phyloP scores from a whole-genome alignment of 2,888 invertebrate genomes.

The Brenthis hecate region DNA sequence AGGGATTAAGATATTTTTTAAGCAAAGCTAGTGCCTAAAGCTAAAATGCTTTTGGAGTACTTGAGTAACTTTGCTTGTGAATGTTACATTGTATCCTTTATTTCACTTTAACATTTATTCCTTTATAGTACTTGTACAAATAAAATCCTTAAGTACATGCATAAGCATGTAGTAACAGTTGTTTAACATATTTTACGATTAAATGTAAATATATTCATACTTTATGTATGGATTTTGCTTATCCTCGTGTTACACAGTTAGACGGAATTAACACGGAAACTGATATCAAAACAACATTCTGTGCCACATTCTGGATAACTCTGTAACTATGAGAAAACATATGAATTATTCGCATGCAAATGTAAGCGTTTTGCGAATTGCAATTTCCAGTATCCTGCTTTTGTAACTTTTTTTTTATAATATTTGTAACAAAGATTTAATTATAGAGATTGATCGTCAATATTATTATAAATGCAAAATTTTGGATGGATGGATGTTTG shows the following conservation, averaged over 20 bases:
- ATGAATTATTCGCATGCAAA: constrained; percentile 20
- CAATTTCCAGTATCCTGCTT: constrained; percentile 12
- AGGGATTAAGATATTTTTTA: too few species aligned
- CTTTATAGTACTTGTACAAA: too few species aligned
- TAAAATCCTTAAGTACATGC: too few species aligned
- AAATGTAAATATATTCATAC: background rate
- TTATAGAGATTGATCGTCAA: background rate
- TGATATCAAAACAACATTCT: constrained; percentile 28
- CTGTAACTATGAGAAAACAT: constrained; percentile 31
- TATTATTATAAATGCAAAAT: background rate
- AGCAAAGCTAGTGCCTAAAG: too few species aligned
- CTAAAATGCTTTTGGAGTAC: too few species aligned
- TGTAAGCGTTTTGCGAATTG: constrained; percentile 27
- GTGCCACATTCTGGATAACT: constrained; percentile 14
- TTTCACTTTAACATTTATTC: too few species aligned
- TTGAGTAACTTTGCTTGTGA: too few species aligned
- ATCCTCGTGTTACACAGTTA: constrained; percentile 3
- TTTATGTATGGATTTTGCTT: background rate
- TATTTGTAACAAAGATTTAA: background rate
- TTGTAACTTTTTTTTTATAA: background rate
- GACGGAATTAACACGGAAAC: constrained; percentile 20
- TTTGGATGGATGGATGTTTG: too few species aligned
- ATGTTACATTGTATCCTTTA: too few species aligned
- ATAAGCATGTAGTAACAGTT: too few species aligned
- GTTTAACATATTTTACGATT: too few species aligned